Base-by-base conservation (phyloP, 2,113 vertebrate genomes). In the Gopherus evgoodei region DNA sequence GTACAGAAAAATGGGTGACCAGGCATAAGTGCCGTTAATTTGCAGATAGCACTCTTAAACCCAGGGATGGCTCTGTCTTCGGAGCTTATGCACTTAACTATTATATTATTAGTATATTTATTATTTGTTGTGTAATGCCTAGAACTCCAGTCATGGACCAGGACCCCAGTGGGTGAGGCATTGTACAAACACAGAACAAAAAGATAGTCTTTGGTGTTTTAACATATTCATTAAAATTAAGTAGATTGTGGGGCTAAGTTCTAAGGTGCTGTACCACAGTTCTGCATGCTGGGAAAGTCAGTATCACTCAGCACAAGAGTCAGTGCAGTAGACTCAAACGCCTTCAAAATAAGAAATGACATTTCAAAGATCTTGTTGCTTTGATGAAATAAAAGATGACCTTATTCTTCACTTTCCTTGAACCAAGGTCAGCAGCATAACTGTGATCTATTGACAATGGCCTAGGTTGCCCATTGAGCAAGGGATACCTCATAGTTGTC, bases 391-490 rank as follows among this genome's bases (percentile, higher is more conserved):
- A 93, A 90, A n/a, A 94, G 38, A 72, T 82, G 79, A 95, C 88
- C 90, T 95, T 96, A 90, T 92, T 19, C 57, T 88, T 94, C 87
- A 79, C 25, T 94, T 93, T 94, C 85, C 81, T 93, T 29, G 14
- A 62, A 25, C 86, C 42, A 91, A 96, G 91, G 88, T 90, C 95
- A 95, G 62, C 53, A 93, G 52, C 11, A 88, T 56, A 44, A 88
- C 75, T 42, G 42, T 94, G 89, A 93, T 93, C 91, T 93, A 72
- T 25, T 95, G 95, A 93, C 81, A 96, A 44, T 5, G 38, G 78
- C 91, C 87, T 11, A 85, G n/a, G 82, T 69, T 91, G 87, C 6
- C 65, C 56, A 50, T 16, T 19, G 76, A 50, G 76, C 49, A 13
- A 50, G 56, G 86, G 82, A 83, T 78, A 91, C 88, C 75, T 86